Percentiles rank a stretch among this genome's conserved stretches.
These are phyloP conservation scores for Rattus norvegicus DNA, from an alignment of 2,113 vertebrate genomes.

Conservation along the genomic window GRCr8 NC_086023.1:111082001-111082500, in stretches of 20 bases:
- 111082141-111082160: not conserved
- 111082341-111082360: constrained; percentile 38
- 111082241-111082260: not conserved
- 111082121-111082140: not conserved
- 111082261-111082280: not conserved
- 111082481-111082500: not conserved
- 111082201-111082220: no score
- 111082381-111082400: not conserved
- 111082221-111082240: not conserved
- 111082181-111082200: not conserved
- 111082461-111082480: not conserved
- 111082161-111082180: not conserved
- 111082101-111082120: not conserved
- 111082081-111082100: not conserved
- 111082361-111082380: constrained; percentile 8
- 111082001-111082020: constrained; percentile 1
- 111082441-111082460: not conserved
- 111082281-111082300: constrained; percentile 23
- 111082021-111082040: constrained; percentile 6
- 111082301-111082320: not conserved
- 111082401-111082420: not conserved
- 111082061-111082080: not conserved
- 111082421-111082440: not conserved
- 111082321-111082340: not conserved
- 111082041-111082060: not conserved